Evolutionary conservation across 1,140 invertebrate genomes (phyloP).

Genomic region (Hermetia illucens): DNA sequence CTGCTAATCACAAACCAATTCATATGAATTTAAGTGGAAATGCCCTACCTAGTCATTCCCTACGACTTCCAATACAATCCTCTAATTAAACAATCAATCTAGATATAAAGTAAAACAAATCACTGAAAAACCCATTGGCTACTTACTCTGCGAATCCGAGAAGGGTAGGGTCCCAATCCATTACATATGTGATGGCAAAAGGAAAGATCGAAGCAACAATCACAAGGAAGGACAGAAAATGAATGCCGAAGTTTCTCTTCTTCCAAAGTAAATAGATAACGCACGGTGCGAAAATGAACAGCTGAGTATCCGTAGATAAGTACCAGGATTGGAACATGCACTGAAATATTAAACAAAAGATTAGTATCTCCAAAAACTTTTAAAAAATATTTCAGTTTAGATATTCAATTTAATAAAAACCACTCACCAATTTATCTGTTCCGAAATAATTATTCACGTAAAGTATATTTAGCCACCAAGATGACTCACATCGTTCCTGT

Average conservation of each 20-base stretch:
- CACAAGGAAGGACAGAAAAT: conserved; percentile 34
- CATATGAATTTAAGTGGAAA: too few species aligned
- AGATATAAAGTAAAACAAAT: too few species aligned
- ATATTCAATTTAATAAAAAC: conserved; percentile 3
- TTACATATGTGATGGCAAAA: conserved; percentile 40
- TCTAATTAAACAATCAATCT: too few species aligned
- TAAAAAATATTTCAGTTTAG: conserved; percentile 2
- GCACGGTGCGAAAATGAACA: conserved; percentile 59
- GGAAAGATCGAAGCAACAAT: conserved; percentile 38
- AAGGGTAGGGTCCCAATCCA: conserved; percentile 45
- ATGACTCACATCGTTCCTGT: conserved; percentile 44
- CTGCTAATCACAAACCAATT: too few species aligned
- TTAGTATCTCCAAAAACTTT: conserved; percentile 1
- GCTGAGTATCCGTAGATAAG: conserved; percentile 66
- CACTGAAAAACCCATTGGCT: too few species aligned
- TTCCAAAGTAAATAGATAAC: conserved; percentile 51
- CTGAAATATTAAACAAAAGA: conserved; percentile 33
- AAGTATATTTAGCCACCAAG: conserved; percentile 74
- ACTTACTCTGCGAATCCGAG: conserved; percentile 49
- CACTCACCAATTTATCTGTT: conserved; percentile 45
- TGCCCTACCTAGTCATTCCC: too few species aligned
- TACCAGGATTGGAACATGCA: conserved; percentile 87
- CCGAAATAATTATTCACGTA: conserved; percentile 69
- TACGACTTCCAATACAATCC: too few species aligned
- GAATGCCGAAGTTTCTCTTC: conserved; percentile 39